Percentiles rank a stretch among this genome's conserved stretches.
phyloP scores from a whole-genome alignment of 2,888 invertebrate species.

The Phyto melanocephala region DNA sequence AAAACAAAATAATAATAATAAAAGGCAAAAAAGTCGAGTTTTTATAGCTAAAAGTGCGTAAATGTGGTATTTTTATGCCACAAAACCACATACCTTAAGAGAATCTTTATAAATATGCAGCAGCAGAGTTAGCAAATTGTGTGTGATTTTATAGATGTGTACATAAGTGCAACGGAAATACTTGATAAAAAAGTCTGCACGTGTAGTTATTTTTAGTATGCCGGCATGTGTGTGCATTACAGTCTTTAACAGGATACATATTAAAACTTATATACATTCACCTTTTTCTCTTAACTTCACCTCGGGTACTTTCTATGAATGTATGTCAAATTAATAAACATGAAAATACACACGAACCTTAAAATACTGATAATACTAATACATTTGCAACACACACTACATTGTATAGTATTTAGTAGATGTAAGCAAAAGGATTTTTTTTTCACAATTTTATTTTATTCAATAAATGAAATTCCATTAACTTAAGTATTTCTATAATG shows the following conservation, averaged over 20 bases:
- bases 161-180: not conserved
- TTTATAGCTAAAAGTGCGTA: slow-evolving; percentile 44
- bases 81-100: slow-evolving; percentile 48
- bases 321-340: slow-evolving; percentile 35
- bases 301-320: not conserved
- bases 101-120: slow-evolving; percentile 19
- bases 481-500: not conserved
- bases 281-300: not conserved
- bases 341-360: not conserved
- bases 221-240: not conserved
- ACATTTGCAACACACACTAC: not conserved
- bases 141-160: not conserved
- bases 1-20: not conserved
- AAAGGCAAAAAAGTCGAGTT: not conserved
- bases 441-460: not conserved
- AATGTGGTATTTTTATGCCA: slow-evolving; percentile 53
- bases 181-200: not conserved
- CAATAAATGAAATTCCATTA: slow-evolving; percentile 29
- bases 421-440: not conserved
- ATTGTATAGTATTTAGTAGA: not conserved
- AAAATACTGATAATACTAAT: not conserved
- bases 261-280: slow-evolving; percentile 33
- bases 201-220: no score
- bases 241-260: slow-evolving; percentile 23
- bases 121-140: not conserved